Evolutionary conservation across 2,888 invertebrate species (phyloP).

Genomic region (Parapristionchus giblindavisi): DNA sequence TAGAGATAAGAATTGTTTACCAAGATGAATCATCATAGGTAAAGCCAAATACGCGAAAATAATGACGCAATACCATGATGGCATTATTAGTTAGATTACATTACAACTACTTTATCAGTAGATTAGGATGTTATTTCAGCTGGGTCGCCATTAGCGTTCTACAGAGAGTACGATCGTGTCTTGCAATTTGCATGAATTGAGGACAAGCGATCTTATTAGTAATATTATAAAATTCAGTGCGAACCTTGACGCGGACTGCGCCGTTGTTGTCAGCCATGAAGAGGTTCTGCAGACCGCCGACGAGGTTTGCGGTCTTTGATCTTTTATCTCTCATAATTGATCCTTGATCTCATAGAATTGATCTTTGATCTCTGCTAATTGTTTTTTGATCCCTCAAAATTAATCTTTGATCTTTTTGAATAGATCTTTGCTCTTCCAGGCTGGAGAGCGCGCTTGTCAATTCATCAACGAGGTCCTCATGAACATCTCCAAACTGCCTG

Average conservation of each 20-base stretch:
- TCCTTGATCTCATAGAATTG: no score
- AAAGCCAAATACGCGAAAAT: background rate
- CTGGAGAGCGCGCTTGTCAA: conserved; percentile 19
- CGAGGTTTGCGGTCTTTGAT: conserved; percentile 48
- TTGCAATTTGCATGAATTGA: no score
- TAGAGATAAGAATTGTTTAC: no score
- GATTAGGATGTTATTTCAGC: no score
- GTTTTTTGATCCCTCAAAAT: no score
- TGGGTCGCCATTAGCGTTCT: no score
- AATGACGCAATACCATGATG: background rate
- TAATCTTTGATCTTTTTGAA: background rate
- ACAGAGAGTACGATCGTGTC: no score
- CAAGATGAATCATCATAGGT: no score
- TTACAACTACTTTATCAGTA: background rate
- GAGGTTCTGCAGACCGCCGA: conserved; percentile 65
- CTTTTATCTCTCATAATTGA: no score
- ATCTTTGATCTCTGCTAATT: no score
- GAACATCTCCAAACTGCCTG: conserved; percentile 31
- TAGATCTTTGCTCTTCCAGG: background rate
- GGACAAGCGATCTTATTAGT: no score
- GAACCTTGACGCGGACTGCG: conserved; percentile 61
- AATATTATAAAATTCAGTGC: conserved; percentile 54
- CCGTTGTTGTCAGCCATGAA: conserved; percentile 66
- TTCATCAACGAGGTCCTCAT: conserved; percentile 24
- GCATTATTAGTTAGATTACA: no score